Evolutionary conservation across 2,888 invertebrate species (phyloP), one percentile per base, ranked within the genome.

Genomic region (Cephus pygmeus): DNA sequence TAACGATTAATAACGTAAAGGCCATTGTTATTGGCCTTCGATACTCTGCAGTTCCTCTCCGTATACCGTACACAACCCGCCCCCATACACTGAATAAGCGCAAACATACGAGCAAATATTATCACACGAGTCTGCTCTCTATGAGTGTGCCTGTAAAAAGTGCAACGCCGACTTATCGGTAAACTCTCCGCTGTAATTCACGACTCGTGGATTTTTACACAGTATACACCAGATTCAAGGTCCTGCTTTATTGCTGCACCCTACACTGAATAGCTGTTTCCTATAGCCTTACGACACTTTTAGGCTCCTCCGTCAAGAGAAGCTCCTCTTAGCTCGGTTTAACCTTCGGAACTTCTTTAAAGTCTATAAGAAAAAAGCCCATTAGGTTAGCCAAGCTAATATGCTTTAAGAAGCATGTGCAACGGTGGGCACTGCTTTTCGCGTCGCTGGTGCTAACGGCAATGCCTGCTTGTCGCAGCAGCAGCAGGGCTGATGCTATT

Each of bases 361-460:
- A 56, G 56, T 56, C 23, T 56, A 23, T 78, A 79, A 79, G 77
- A 82, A 76, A 83, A 73, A 77, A 75, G 75, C 78, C 78, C 79
- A 81, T 81, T 78, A 74, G 79, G 81, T 9, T 23, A 56, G 9
- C 2, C 56, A 79, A 79, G 81, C 80, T 81, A 84, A 81, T 80
- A 83, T 81, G 80, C 81, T 83, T 84, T 82, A 83, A 83, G 83
- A 83, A 84, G 83, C 83, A 83, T 79, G 79, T 81, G 79, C 80
- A 79, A 79, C 79, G 75, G 79, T 71, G 79, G 77, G 78, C 79
- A 30, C 34, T 31, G 71, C 73, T 77, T 23, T 56, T 30, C 73
- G 33, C 34, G 69, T 73, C 33, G 11, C 23, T 12, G 15, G n/a
- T 34, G 23, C 56, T 56, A 56, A 56, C 56, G 23, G 9, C 23